Percentiles rank a stretch among this genome's conserved stretches.
These are phyloP conservation scores for Bombus superbus DNA, from an alignment of 1,140 invertebrate species.

Conservation along the genomic window DNA sequence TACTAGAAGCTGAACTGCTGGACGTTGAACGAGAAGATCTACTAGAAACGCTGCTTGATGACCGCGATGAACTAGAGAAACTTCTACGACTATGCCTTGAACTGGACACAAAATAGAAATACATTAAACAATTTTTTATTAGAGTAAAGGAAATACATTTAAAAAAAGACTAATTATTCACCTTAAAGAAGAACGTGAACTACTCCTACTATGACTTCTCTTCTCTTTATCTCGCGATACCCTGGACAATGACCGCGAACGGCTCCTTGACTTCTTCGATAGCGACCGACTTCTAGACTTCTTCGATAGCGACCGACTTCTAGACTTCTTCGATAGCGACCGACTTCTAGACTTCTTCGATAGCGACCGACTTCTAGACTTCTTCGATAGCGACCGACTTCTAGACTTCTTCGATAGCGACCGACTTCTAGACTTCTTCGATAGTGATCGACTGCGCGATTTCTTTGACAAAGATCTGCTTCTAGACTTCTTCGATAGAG, in stretches of 20 bases:
- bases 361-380: slow-evolving; percentile 69
- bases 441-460: slow-evolving; percentile 67
- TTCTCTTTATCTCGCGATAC: slow-evolving; percentile 73
- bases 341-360: slow-evolving; percentile 70
- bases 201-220: slow-evolving; percentile 75
- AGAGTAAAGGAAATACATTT: neutral
- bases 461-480: slow-evolving; percentile 67
- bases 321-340: slow-evolving; percentile 69
- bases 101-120: slow-evolving; percentile 38
- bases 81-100: slow-evolving; percentile 76
- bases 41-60: slow-evolving; percentile 74
- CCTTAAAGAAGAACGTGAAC: slow-evolving; percentile 77
- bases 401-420: slow-evolving; percentile 69
- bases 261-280: slow-evolving; percentile 71
- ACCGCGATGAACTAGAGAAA: slow-evolving; percentile 78
- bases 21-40: slow-evolving; percentile 72
- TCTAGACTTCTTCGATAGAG: slow-evolving; percentile 68
- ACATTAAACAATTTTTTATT: neutral
- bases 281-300: slow-evolving; percentile 71
- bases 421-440: slow-evolving; percentile 71
- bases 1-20: slow-evolving; percentile 79
- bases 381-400: slow-evolving; percentile 68
- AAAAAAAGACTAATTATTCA: slow-evolving; percentile 30
- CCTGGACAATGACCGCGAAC: slow-evolving; percentile 75
- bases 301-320: slow-evolving; percentile 66